Conservation (phyloP, 2,797 vertebrate species). For the Ptychobarbus kaznakovi region DNA sequence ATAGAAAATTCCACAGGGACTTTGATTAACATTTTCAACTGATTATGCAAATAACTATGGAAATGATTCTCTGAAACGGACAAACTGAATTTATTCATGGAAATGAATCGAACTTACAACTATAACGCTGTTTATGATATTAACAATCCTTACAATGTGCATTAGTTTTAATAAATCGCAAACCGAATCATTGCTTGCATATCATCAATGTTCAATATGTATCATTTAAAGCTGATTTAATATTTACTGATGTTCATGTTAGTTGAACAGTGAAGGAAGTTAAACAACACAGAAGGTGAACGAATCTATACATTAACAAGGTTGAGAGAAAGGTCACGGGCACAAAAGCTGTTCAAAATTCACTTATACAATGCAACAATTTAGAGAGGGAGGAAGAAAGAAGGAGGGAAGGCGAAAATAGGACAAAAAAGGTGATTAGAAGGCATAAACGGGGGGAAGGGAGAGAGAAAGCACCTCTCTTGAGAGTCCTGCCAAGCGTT, state of each 20-base stretch:
- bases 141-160: background rate
- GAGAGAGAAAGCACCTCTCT: conserved; percentile 19
- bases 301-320: conserved; percentile 20
- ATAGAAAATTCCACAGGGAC: background rate
- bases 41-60: background rate
- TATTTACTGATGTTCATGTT: background rate
- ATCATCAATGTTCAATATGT: background rate
- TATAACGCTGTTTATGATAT: background rate
- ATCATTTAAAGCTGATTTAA: background rate
- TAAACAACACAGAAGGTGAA: conserved; percentile 47
- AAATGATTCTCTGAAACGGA: background rate
- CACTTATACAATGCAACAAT: conserved; percentile 58
- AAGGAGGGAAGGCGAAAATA: background rate
- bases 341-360: conserved; percentile 58
- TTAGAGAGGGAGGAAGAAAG: background rate
- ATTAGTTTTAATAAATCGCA: background rate
- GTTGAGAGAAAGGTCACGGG: conserved; percentile 48
- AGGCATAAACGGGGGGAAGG: background rate
- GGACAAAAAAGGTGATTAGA: background rate
- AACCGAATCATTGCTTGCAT: background rate
- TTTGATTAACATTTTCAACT: background rate
- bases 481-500: conserved; percentile 43
- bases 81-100: background rate
- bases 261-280: conserved; percentile 22
- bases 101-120: background rate